phyloP scores from a whole-genome alignment of 2,113 vertebrate species.

The Dascyllus trimaculatus region DNA sequence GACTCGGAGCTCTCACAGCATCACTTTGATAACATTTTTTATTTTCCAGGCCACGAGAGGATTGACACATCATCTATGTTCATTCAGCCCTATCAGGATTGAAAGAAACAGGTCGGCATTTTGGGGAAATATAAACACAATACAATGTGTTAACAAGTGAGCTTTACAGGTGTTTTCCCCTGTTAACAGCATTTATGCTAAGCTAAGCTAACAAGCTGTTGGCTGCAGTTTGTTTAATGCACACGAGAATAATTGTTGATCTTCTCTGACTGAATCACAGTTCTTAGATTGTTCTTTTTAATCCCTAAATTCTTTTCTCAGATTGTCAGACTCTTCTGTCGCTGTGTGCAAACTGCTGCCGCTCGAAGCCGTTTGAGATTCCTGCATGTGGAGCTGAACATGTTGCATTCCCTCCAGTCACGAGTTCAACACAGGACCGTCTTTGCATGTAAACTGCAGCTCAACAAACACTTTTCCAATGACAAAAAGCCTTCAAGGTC shows the following conservation, averaged over 20 bases:
- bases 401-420: too few relatives aligned
- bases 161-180: too few relatives aligned
- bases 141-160: neutral
- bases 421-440: neutral
- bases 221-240: too few relatives aligned
- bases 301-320: neutral
- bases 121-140: neutral
- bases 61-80: neutral
- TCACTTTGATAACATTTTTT: too few relatives aligned
- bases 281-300: neutral
- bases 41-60: neutral
- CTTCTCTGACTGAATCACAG: neutral
- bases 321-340: neutral
- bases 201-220: neutral
- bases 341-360: too few relatives aligned
- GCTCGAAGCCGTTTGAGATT: too few relatives aligned
- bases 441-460: neutral
- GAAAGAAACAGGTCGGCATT: neutral
- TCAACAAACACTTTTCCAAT: neutral
- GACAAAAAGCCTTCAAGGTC: neutral
- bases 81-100: neutral
- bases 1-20: neutral
- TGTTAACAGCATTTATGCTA: too few relatives aligned
- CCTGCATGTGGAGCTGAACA: too few relatives aligned
- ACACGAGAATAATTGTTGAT: too few relatives aligned